A percentile compares a stretch with the other conserved stretches of the same genome.
phyloP scores from a whole-genome alignment of 2,888 invertebrate genomes.

The Ennomos fuscantarius region DNA sequence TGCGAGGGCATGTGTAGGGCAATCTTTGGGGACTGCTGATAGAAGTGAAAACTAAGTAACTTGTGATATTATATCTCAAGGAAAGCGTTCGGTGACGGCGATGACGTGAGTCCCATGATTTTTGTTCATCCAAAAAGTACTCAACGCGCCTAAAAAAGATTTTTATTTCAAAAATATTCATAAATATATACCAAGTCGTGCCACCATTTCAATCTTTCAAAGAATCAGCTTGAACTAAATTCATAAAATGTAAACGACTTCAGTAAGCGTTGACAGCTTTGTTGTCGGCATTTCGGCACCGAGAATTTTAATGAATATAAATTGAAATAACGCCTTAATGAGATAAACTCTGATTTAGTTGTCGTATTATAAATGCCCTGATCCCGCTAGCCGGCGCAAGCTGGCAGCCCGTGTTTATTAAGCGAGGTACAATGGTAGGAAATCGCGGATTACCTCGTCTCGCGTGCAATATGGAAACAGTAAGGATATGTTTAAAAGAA shows the following conservation, averaged over 20 bases:
- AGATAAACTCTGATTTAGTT: conserved; percentile 63
- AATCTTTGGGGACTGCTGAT: no score
- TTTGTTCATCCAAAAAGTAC: no score
- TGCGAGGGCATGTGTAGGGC: no score
- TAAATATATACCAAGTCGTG: no score
- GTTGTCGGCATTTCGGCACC: conserved; percentile 33
- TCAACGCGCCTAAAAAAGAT: no score
- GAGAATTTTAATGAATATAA: conserved; percentile 61
- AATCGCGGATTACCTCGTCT: conserved; percentile 31
- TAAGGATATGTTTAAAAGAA: background rate
- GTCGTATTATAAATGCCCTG: conserved; percentile 66
- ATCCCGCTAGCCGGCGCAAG: conserved; percentile 56
- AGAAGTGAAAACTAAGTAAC: no score
- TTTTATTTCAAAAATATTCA: no score
- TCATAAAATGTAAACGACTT: conserved; percentile 3
- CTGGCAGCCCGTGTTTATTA: conserved; percentile 46
- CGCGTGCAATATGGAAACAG: conserved; percentile 5
- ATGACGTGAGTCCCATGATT: no score
- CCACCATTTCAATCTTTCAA: no score
- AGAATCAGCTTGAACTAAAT: no score
- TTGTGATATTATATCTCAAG: no score
- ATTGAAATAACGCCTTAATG: conserved; percentile 51
- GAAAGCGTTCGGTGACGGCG: no score
- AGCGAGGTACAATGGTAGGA: conserved; percentile 44
- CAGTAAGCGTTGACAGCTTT: conserved; percentile 20